Percentiles rank a stretch among this genome's conserved stretches.
Evolutionary conservation across 2,888 invertebrate genomes (phyloP).

Genomic region (Iselma pallidipennis): DNA sequence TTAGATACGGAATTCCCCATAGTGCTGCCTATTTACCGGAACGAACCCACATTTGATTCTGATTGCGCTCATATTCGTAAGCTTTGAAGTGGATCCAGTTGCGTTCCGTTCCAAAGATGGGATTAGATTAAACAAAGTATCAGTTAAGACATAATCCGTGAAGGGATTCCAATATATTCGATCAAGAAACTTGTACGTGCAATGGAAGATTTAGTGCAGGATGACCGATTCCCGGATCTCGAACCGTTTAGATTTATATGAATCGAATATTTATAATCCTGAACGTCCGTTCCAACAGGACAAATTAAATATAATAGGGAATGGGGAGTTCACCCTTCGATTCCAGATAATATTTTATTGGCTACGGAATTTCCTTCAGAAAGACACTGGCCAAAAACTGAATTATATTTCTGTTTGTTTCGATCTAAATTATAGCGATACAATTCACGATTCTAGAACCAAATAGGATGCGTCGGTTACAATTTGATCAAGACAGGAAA

Average conservation of each 20-base stretch:
- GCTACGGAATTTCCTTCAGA: background rate
- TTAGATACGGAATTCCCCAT: conserved; percentile 4
- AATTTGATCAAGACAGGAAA: background rate
- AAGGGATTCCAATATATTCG: conserved; percentile 2
- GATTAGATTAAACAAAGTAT: conserved; percentile 51
- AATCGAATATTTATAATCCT: conserved; percentile 52
- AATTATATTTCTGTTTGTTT: conserved; percentile 22
- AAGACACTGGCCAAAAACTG: conserved; percentile 9
- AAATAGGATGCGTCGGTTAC: background rate
- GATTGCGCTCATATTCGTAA: conserved; percentile 51
- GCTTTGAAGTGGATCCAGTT: conserved; percentile 48
- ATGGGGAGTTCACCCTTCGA: conserved; percentile 21
- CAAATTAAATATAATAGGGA: conserved; percentile 50
- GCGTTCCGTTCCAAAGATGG: conserved; percentile 35
- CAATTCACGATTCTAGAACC: background rate
- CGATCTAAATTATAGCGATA: background rate
- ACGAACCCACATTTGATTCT: conserved; percentile 53
- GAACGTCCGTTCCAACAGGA: conserved; percentile 40
- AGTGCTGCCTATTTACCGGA: conserved; percentile 47
- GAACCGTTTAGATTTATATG: conserved; percentile 47
- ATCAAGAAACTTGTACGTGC: conserved; percentile 10
- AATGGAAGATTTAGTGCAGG: conserved; percentile 24
- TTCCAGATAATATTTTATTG: conserved; percentile 15
- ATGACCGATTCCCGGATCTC: conserved; percentile 27
- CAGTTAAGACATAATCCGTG: conserved; percentile 33